Evolutionary conservation across 2,888 invertebrate species (phyloP).

Genomic region (Gastracanthus pulcherrimus): DNA sequence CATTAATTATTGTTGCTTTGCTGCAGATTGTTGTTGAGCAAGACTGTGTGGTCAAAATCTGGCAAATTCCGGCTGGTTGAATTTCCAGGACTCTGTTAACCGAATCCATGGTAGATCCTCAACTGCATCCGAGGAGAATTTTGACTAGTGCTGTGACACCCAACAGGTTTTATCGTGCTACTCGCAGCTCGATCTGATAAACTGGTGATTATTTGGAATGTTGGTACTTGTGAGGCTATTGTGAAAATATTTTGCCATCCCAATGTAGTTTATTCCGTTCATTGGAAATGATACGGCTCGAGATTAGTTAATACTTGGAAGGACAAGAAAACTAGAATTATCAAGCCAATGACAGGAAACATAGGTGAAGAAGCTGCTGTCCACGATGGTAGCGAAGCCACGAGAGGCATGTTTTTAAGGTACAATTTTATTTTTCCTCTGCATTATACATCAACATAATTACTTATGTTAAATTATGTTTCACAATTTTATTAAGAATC

Average conservation of each 20-base stretch:
- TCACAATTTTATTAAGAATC: conserved; percentile 4
- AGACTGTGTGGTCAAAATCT: conserved; percentile 97
- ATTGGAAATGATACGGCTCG: conserved; percentile 97
- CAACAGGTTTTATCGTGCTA: conserved; percentile 95
- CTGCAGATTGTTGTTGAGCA: no score
- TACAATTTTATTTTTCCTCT: conserved; percentile 77
- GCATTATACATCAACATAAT: no score
- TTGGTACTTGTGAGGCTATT: conserved; percentile 93
- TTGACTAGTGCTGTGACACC: conserved; percentile 97
- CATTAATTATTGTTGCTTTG: no score
- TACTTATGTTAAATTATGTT: conserved; percentile 20
- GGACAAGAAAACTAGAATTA: conserved; percentile 95
- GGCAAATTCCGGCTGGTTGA: conserved; percentile 97
- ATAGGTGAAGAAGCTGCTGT: conserved; percentile 92
- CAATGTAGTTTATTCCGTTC: conserved; percentile 96
- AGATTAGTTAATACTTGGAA: conserved; percentile 97
- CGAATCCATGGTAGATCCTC: conserved; percentile 94
- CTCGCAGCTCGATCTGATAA: conserved; percentile 96
- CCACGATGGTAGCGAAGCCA: conserved; percentile 96
- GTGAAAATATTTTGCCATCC: conserved; percentile 93
- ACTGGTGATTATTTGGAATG: conserved; percentile 95
- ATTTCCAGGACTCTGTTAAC: conserved; percentile 93
- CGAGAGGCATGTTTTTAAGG: conserved; percentile 92
- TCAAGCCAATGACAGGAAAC: conserved; percentile 93
- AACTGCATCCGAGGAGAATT: conserved; percentile 95